Evolutionary conservation across 2,113 vertebrate species (phyloP).

Genomic region (Aptenodytes patagonicus): DNA sequence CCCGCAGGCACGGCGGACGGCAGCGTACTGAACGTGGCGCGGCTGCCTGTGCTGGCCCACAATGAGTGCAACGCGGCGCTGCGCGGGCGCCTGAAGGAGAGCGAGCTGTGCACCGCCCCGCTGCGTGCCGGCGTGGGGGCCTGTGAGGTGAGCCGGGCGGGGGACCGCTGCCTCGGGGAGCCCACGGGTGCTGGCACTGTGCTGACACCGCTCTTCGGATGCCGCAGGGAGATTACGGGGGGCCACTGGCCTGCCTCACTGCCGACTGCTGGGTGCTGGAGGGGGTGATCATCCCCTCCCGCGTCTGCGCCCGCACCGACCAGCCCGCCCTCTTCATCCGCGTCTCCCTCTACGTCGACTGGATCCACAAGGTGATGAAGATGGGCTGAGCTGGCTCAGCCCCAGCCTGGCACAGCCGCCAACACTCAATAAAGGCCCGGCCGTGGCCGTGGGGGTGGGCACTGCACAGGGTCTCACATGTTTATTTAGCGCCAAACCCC

Average conservation of each 20-base stretch:
- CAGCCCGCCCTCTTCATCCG: constrained; percentile 91
- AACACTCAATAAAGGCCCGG: not conserved
- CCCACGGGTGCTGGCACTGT: rapidly evolving
- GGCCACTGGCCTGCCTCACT: constrained; percentile 90
- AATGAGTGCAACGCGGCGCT: constrained; percentile 82
- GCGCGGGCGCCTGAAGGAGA: constrained; percentile 83
- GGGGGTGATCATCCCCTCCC: constrained; percentile 92
- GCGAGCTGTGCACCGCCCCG: constrained; percentile 88
- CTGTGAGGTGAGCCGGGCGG: constrained; percentile 82
- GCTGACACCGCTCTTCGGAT: not conserved
- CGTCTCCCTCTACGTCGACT: constrained; percentile 89
- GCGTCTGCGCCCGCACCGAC: constrained; percentile 85
- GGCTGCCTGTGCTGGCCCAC: constrained; percentile 82
- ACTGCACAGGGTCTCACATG: rapidly evolving
- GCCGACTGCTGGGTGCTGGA: constrained; percentile 95
- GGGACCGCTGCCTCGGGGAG: rapidly evolving
- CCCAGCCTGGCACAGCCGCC: not conserved
- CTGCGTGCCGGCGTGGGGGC: constrained; percentile 81
- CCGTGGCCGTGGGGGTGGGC: rapidly evolving
- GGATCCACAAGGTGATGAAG: constrained; percentile 95
- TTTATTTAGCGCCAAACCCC: not conserved
- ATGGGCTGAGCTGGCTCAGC: constrained; percentile 69
- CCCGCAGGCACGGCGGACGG: constrained; percentile 77
- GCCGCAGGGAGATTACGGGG: constrained; percentile 90
- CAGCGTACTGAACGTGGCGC: constrained; percentile 84